Conservation (phyloP, 2,888 invertebrate genomes). For the Teleogryllus oceanicus region DNA sequence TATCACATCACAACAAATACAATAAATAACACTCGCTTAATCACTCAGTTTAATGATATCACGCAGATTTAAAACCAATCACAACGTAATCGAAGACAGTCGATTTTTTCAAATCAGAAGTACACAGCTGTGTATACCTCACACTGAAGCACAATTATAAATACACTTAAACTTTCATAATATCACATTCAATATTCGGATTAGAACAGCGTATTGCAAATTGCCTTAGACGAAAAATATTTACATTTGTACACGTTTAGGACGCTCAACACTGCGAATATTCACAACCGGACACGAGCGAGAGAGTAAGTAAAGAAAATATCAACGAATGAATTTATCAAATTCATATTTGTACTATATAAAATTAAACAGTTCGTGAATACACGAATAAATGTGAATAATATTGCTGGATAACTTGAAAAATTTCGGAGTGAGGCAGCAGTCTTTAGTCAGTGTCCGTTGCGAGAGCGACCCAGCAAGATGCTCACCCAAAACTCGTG, state of each 20-base stretch:
- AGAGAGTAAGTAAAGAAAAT: neutral
- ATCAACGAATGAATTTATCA: neutral
- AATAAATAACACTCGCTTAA: constrained; percentile 2
- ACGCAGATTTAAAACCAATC: neutral
- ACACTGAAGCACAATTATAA: neutral
- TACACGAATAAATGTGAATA: neutral
- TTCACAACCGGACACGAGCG: neutral
- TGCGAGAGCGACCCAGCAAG: constrained; percentile 1
- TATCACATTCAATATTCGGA: neutral
- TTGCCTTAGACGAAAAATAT: neutral
- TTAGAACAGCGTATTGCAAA: neutral
- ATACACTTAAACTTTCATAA: constrained; percentile 18
- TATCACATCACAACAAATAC: constrained; percentile 2
- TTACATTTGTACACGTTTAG: constrained; percentile 6
- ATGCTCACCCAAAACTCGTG: constrained; percentile 20
- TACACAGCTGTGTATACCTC: neutral
- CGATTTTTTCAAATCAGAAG: neutral
- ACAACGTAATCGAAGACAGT: neutral
- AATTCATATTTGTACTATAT: constrained; percentile 2
- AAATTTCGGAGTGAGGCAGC: neutral
- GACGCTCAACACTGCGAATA: neutral
- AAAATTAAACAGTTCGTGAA: neutral
- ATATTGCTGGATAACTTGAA: neutral
- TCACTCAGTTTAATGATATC: neutral
- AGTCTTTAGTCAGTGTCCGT: constrained; percentile 9